Base-by-base conservation (phyloP, 2,888 invertebrate genomes). In the Chloromyia formosa region DNA sequence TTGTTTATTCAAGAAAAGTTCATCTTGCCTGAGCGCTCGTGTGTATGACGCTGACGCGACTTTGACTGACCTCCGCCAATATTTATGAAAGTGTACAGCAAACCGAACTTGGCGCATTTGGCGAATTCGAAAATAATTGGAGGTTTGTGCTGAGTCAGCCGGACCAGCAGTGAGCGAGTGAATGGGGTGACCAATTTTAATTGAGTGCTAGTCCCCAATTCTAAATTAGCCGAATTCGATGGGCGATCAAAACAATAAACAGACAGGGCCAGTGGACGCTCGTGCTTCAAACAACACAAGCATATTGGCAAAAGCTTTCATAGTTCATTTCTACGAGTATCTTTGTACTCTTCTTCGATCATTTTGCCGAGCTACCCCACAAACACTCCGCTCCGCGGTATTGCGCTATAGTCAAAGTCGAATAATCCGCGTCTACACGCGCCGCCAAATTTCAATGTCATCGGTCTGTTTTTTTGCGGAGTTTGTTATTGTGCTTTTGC, bases 51-150 rank as follows among this genome's bases (percentile, higher is more conserved):
- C 60, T 12, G 61, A 22, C 22, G 54, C 73, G 73, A 73, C 73
- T 73, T 73, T 73, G 73, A 73, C 73, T 73, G 73, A 73, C 73
- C 73, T 73, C 61, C 61, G 58, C 73, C 60, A 73, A 71, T 56
- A 56, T 58, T 18, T 71, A 56, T 20, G 56, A 58, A 71, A 56
- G 66, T 40, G 20, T 16, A 35, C 56, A 71, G 68, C 22, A 69
- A 69, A 23, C 23, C 56, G 53, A 18, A 54, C 54, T 22, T 23
- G 54, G 3, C 12, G 49, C 49, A n/a, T 12, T 49, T n/a, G 5
- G 49, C 49, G 16, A 49, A 49, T 12, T n/a, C 49, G 49, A n/a
- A 42, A 42, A 42, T 3, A 35, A 4, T 35, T n/a, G 1, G 16
- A 3, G 16, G 3, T 49, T 49, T 49, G 14, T 49, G 49, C 22